Base-by-base conservation (phyloP, 1,140 invertebrate genomes). In the Drosophila ficusphila region DNA sequence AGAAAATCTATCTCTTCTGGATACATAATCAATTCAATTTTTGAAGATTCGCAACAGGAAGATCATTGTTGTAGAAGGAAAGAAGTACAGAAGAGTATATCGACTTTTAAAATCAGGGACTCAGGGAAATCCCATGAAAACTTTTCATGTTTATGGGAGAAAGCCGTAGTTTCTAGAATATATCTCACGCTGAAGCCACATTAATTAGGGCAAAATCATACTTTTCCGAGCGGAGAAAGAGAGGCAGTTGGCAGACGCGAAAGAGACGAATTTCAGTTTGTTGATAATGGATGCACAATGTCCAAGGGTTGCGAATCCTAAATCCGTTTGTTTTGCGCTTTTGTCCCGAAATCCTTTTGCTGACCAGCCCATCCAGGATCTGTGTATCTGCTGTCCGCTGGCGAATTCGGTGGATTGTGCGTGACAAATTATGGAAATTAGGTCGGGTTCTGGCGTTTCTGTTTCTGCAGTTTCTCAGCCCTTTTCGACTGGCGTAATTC, bases 381-480 rank as follows among this genome's bases (percentile, higher is more conserved):
- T 60, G 25, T 39, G 29, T 44, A 14, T 46, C 38, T 52, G 52
- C 38, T 52, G 52, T 44, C 16, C 36, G 12, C 31, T 70, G 53
- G 76, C 77, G 51, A 81, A 81, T 83, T 71, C 18, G 42, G 25
- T 68, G 76, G 68, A 58, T 76, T 79, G 79, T 88, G 79, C 83
- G 83, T 88, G 83, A 88, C 83, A 90, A 88, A 88, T 88, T 89
- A 88, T 79, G 79, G 52, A 89, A 88, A 88, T 88, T 88, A 78
- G 82, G 69, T 12, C 73, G 73, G 23, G 53, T 25, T 23, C 39
- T 42, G 39, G 39, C 38, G 11, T 46, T 25, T 11, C 11, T 9
- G 18, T 18, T 31, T 9, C 19, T 42, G 39, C 39, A 16, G 11
- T 25, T 25, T 18, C 8, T 52, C 73, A 58, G 67, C 57, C 41